Conservation (phyloP, 2,113 vertebrate species). For the Typhlomys cinereus region DNA sequence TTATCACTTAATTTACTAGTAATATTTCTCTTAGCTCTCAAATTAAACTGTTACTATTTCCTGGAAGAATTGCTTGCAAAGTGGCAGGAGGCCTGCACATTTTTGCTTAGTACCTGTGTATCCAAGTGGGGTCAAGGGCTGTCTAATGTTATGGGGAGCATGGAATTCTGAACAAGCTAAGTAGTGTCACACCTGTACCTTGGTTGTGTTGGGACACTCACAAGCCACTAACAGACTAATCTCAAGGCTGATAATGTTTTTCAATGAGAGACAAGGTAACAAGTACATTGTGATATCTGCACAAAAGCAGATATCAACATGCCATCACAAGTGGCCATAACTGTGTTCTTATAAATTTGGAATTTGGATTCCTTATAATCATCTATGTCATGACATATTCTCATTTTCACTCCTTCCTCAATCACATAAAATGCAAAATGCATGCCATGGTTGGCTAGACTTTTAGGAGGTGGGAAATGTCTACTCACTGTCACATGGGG, state of each 20-base stretch:
- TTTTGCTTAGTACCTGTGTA: not conserved
- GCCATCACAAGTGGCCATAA: not conserved
- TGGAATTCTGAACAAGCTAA: not conserved
- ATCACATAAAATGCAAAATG: not conserved
- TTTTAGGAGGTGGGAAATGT: not conserved
- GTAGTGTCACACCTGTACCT: rapidly evolving
- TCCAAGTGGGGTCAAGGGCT: rapidly evolving
- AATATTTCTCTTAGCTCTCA: not conserved
- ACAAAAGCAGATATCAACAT: not conserved
- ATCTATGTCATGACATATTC: not conserved
- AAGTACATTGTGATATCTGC: not conserved
- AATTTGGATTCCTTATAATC: not conserved
- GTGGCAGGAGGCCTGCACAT: not conserved
- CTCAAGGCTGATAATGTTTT: not conserved
- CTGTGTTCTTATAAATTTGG: not conserved
- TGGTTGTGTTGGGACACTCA: not conserved
- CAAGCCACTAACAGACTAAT: too few relatives aligned
- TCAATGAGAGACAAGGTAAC: not conserved
- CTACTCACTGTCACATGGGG: not conserved
- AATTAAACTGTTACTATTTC: not conserved
- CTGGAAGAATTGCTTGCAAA: not conserved
- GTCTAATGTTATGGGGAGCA: rapidly evolving
- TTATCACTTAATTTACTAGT: not conserved
- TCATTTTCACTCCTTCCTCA: not conserved
- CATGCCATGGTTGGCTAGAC: too few relatives aligned